Conservation (phyloP, 1,140 invertebrate genomes). For the Aphaenogaster rudis region DNA sequence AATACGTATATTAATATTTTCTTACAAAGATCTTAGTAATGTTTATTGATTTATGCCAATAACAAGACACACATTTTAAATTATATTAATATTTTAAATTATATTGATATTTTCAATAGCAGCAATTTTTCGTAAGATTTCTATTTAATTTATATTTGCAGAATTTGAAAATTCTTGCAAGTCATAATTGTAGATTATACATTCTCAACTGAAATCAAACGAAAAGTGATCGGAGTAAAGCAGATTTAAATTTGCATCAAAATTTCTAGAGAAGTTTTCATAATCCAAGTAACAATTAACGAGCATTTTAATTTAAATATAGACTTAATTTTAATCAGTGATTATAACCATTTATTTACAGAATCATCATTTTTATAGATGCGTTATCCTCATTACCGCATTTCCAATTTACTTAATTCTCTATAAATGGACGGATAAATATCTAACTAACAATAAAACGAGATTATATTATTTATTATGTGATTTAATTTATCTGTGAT, state of each 20-base stretch:
- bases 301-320: constrained; percentile 20
- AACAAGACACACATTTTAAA: neutral
- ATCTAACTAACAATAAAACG: neutral
- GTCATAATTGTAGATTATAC: constrained; percentile 15
- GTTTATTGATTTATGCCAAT: constrained; percentile 11
- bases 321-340: constrained; percentile 33
- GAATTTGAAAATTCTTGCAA: neutral
- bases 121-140: neutral
- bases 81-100: neutral
- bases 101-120: neutral
- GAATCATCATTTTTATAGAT: constrained; percentile 15
- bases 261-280: neutral
- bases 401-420: constrained; percentile 18
- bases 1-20: neutral
- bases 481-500: neutral
- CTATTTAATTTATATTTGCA: neutral
- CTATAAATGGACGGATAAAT: neutral
- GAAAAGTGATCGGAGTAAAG: neutral
- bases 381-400: neutral
- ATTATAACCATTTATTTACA: neutral
- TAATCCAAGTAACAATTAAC: constrained; percentile 29
- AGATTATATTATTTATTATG: neutral
- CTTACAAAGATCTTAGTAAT: neutral
- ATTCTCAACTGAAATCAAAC: neutral
- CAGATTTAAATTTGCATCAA: constrained; percentile 30